Evolutionary conservation across 2,113 vertebrate genomes (phyloP).

Genomic region (Zootoca vivipara): DNA sequence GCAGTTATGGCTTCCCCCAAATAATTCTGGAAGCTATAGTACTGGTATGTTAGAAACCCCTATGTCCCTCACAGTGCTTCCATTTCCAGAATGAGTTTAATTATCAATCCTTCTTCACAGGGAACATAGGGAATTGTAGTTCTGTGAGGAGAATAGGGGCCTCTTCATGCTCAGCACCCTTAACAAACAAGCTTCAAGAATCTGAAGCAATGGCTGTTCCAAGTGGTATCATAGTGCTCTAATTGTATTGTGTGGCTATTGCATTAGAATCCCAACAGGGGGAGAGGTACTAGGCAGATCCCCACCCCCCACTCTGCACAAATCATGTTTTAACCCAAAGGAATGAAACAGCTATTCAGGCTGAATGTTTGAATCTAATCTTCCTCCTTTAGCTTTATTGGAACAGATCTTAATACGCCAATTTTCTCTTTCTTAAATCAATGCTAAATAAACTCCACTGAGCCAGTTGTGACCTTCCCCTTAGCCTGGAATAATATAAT

Average conservation of each 20-base stretch:
- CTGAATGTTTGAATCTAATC: slow-evolving; percentile 6
- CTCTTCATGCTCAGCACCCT: no score
- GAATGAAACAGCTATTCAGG: neutral
- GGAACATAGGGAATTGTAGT: no score
- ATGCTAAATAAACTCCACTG: slow-evolving; percentile 7
- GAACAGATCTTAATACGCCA: neutral
- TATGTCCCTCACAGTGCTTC: neutral
- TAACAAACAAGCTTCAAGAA: no score
- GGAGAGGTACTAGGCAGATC: no score
- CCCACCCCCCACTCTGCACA: neutral
- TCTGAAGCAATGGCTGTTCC: no score
- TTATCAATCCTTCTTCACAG: no score
- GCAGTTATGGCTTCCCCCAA: neutral
- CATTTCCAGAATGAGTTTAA: neutral
- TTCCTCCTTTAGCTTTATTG: neutral
- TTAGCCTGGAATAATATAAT: slow-evolving; percentile 15
- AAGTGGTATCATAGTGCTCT: no score
- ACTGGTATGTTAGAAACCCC: neutral
- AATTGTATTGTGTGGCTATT: no score
- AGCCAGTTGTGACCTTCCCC: neutral
- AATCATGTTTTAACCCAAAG: neutral
- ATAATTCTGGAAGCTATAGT: no score
- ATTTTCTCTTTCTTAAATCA: slow-evolving; percentile 8
- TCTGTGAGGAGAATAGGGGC: no score
- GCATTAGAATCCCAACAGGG: neutral